Evolutionary conservation across 2,113 vertebrate genomes (phyloP).

Genomic region (Panthera uncia): DNA sequence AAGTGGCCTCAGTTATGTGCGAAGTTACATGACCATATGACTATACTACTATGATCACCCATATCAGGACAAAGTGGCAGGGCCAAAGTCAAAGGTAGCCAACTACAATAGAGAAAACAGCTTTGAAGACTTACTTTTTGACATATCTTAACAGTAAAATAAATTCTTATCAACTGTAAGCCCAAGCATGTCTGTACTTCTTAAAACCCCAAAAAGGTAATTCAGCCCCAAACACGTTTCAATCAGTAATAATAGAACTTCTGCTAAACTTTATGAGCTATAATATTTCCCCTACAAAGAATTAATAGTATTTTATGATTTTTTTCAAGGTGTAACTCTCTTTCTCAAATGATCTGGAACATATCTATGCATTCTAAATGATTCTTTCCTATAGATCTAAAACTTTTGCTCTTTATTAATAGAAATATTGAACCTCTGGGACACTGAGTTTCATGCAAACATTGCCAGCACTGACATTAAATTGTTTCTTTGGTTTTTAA

Average conservation of each 20-base stretch:
- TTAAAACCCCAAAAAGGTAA: neutral
- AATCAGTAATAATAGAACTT: neutral
- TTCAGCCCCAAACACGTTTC: neutral
- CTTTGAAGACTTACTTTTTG: neutral
- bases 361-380: neutral
- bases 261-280: constrained; percentile 12
- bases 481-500: neutral
- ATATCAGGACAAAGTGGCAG: neutral
- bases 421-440: neutral
- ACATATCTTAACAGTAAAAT: neutral
- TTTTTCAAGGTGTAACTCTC: neutral
- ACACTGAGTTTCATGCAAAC: neutral
- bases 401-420: constrained; percentile 1
- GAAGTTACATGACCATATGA: neutral
- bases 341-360: constrained; percentile 2
- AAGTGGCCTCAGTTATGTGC: neutral
- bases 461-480: neutral
- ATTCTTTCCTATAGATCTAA: neutral
- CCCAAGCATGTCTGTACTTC: neutral
- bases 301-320: neutral
- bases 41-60: neutral
- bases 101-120: neutral
- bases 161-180: neutral
- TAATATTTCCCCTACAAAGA: neutral
- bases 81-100: neutral